Evolutionary conservation across 2,113 vertebrate species (phyloP).

Genomic region (Rafetus swinhoei): DNA sequence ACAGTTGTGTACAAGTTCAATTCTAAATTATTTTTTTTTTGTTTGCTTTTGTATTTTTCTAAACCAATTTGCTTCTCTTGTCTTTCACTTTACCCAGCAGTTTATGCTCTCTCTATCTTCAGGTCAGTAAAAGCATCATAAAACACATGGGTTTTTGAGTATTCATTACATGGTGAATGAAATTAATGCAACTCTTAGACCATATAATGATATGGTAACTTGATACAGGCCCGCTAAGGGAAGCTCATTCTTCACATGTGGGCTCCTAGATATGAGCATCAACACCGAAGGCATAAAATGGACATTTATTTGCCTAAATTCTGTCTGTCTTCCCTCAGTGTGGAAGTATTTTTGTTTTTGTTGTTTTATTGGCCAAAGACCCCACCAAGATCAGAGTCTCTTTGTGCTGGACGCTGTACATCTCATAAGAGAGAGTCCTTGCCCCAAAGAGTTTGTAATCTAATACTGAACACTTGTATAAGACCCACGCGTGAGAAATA

Average conservation of each 20-base stretch:
- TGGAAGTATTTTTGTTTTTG: neutral
- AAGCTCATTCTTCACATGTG: neutral
- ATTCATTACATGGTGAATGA: neutral
- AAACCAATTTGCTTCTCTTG: neutral
- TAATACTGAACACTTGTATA: neutral
- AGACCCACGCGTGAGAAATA: neutral
- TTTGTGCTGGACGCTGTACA: neutral
- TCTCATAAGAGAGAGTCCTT: neutral
- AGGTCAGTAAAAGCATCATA: neutral
- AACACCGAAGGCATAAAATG: neutral
- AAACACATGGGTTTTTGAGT: neutral
- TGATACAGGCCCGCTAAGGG: fast-evolving
- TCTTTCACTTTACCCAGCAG: neutral
- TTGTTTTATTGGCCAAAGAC: neutral
- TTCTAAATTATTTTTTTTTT: neutral
- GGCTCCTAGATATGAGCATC: neutral
- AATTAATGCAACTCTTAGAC: neutral
- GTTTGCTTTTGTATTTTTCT: neutral
- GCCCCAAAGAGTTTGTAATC: neutral
- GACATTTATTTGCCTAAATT: neutral
- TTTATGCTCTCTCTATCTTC: slow-evolving; percentile 27
- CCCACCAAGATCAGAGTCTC: neutral
- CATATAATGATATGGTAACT: neutral
- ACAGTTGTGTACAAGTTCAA: neutral
- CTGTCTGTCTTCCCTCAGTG: neutral